Evolutionary conservation across 2,888 invertebrate species (phyloP), one percentile per base, ranked within the genome.

Genomic region (Leucozona laternaria): DNA sequence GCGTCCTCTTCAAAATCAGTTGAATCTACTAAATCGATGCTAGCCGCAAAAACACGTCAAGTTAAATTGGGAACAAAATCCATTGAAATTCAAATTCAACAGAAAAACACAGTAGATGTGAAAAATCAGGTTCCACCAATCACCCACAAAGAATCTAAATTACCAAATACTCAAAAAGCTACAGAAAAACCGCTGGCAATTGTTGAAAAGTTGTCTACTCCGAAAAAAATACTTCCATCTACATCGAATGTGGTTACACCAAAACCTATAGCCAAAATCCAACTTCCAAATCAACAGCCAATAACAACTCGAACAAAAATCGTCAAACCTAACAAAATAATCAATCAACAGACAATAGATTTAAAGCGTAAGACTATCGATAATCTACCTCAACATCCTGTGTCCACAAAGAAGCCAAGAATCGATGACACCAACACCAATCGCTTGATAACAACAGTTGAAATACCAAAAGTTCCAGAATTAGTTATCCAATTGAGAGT

Each of bases 261-360:
- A 48, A 68, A 43, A 25, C 31, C 40, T 2, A 13, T 17, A 10
- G 4, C 57, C 2, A 79, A 71, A 28, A 10, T 22, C 11, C 0
- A 71, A 45, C 11, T 43, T 22, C 0, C 48, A 11, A 40, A 22
- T 34, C 62, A 58, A 20, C 75, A 58, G 2, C 2, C 50, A 22
- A 53, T 15, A 20, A 25, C 40, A 28, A 17, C 11, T 5, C 57
- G 89, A 1, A 90, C 90, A 0, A 92, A 91, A 88, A 91, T 92
- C 45, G 89, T 92, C 0, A 92, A 92, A 71, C 91, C 91, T 7
- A 92, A 92, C 77, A 92, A 92, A 88, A 89, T 92, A 0, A 92
- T 92, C 17, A 92, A 92, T 66, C 89, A 89, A 5, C 45, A 48
- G 68, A 89, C 89, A 83, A 64, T 89, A 0, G 89, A 89, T 4